phyloP scores from a whole-genome alignment of 2,888 invertebrate species.

The Lepas anatifera region DNA sequence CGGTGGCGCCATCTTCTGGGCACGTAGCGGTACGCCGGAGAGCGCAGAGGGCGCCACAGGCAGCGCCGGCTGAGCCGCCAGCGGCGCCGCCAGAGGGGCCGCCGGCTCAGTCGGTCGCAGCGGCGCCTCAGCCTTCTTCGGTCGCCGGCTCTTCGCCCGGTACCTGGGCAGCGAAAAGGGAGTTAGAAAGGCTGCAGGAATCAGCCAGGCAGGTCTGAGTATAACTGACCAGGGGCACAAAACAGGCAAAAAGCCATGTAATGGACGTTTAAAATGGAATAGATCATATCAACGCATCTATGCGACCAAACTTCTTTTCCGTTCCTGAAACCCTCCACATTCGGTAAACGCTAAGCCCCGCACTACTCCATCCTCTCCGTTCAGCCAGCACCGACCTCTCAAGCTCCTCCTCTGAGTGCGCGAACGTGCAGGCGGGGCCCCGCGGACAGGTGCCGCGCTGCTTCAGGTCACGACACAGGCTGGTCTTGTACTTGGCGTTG shows the following conservation, averaged over 20 bases:
- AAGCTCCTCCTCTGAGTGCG: constrained; percentile 80
- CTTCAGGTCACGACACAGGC: constrained; percentile 75
- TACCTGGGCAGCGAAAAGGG: neutral
- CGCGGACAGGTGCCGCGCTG: constrained; percentile 70
- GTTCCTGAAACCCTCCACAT: no score
- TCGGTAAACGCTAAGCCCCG: no score
- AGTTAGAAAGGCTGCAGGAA: no score
- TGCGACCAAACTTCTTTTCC: no score
- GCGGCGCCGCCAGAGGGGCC: neutral
- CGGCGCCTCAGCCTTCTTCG: no score
- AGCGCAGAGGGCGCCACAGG: neutral
- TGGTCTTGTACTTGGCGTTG: constrained; percentile 72
- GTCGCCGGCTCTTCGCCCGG: neutral
- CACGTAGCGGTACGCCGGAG: neutral
- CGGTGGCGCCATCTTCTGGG: neutral
- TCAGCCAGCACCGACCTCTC: constrained; percentile 48
- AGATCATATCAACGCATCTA: no score
- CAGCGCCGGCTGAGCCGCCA: neutral
- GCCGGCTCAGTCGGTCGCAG: neutral
- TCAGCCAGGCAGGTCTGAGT: no score
- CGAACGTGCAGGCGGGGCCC: constrained; percentile 77
- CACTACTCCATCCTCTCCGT: constrained; percentile 20
- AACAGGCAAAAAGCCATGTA: no score
- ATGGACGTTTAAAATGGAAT: no score
- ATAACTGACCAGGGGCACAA: no score